Conservation (phyloP, 2,797 vertebrate genomes). For the Hybognathus amarus region DNA sequence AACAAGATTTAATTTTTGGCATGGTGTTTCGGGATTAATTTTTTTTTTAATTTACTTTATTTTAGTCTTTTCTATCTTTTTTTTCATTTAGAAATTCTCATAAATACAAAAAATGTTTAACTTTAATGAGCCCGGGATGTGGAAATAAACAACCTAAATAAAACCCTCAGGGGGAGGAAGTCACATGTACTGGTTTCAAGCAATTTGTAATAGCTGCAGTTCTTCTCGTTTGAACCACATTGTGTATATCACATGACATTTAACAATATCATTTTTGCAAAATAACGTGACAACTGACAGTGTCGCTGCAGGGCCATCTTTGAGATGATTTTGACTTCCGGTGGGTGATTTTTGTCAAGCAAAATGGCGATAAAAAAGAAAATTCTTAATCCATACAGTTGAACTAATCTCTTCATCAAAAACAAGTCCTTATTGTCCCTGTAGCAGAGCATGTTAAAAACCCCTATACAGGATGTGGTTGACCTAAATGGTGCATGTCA, state of each 20-base stretch:
- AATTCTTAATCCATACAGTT: neutral
- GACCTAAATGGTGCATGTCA: conserved; percentile 72
- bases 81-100: neutral
- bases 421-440: conserved; percentile 65
- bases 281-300: neutral
- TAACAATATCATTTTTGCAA: neutral
- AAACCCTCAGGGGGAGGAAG: conserved; percentile 13
- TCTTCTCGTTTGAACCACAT: neutral
- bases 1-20: neutral
- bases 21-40: no score
- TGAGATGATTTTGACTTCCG: conserved; percentile 18
- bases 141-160: conserved; percentile 24
- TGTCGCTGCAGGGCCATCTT: neutral
- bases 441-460: conserved; percentile 65
- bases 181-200: conserved; percentile 17
- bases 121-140: neutral
- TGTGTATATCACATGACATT: neutral
- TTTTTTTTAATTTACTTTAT: neutral
- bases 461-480: conserved; percentile 85
- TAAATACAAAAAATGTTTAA: neutral
- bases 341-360: conserved; percentile 17
- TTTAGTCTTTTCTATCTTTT: neutral
- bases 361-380: conserved; percentile 12
- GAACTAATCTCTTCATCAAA: conserved; percentile 28
- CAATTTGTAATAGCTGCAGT: neutral